These are phyloP conservation scores for Coracias cyanogaster DNA, from an alignment of 2,797 vertebrate genomes.

Conservation along the genomic window DNA sequence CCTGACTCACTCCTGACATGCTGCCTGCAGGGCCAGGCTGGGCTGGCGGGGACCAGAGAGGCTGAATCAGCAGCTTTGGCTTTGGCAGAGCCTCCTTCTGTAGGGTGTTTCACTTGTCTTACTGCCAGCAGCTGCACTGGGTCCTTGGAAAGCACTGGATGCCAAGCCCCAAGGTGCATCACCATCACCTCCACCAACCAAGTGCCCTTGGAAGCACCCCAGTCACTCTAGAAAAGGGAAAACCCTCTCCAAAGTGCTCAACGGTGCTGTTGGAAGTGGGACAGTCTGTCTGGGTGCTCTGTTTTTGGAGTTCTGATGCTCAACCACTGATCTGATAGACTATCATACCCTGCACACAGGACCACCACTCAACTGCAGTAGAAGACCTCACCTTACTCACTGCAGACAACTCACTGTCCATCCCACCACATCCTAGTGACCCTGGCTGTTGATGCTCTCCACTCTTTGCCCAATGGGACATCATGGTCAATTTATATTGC, in stretches of 20 bases:
- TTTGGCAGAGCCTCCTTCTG: background rate
- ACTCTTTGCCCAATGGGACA: background rate
- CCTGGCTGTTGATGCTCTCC: background rate
- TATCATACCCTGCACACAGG: accelerated
- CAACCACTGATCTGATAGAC: background rate
- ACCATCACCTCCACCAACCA: background rate
- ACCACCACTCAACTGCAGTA: background rate
- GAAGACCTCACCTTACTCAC: background rate
- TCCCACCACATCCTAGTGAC: background rate
- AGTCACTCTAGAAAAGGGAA: background rate
- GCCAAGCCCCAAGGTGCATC: background rate
- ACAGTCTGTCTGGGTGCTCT: no score
- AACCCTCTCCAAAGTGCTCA: background rate
- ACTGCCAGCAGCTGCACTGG: background rate
- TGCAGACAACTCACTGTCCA: background rate
- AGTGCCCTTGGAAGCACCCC: background rate
- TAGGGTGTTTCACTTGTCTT: background rate
- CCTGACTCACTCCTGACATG: constrained; percentile 4
- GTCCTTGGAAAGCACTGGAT: background rate
- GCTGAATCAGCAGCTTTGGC: background rate
- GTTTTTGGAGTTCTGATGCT: background rate
- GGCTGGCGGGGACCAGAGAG: background rate
- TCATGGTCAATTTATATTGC: background rate
- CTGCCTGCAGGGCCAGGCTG: constrained; percentile 14
- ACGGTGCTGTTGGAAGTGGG: background rate